These are phyloP conservation scores for Ennomos quercinarius DNA, from an alignment of 2,888 invertebrate genomes.

Conservation along the genomic window DNA sequence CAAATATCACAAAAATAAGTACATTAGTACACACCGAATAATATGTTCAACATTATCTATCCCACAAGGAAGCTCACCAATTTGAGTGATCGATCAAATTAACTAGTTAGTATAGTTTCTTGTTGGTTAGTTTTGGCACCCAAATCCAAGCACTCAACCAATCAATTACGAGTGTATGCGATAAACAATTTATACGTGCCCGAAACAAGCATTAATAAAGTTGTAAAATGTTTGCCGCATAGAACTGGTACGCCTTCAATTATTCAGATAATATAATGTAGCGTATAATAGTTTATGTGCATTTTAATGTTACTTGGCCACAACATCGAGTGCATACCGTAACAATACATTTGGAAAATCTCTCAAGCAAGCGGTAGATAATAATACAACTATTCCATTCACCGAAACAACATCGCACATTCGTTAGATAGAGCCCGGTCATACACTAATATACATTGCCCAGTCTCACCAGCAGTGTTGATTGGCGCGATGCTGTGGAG, in stretches of 20 bases:
- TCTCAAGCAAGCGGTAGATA: not conserved
- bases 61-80: conserved; percentile 18
- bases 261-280: no score
- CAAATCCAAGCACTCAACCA: conserved; percentile 1
- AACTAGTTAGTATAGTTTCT: conserved; percentile 23
- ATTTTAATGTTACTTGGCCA: no score
- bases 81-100: conserved; percentile 18
- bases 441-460: conserved; percentile 44
- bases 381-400: not conserved
- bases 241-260: no score
- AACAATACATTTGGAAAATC: no score
- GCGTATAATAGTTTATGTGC: no score
- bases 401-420: not conserved
- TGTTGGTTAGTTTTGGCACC: conserved; percentile 28
- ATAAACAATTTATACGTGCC: not conserved
- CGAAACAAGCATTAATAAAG: no score
- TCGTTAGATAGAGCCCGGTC: conserved; percentile 35
- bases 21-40: no score
- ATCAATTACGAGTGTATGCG: conserved; percentile 8
- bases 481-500: conserved; percentile 79
- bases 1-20: no score
- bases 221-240: no score
- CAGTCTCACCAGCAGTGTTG: conserved; percentile 68
- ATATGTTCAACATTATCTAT: no score
- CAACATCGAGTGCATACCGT: no score